Evolutionary conservation across 2,797 vertebrate genomes (phyloP), one percentile per base, ranked within the genome.

Genomic region (Gallinago solitaria): DNA sequence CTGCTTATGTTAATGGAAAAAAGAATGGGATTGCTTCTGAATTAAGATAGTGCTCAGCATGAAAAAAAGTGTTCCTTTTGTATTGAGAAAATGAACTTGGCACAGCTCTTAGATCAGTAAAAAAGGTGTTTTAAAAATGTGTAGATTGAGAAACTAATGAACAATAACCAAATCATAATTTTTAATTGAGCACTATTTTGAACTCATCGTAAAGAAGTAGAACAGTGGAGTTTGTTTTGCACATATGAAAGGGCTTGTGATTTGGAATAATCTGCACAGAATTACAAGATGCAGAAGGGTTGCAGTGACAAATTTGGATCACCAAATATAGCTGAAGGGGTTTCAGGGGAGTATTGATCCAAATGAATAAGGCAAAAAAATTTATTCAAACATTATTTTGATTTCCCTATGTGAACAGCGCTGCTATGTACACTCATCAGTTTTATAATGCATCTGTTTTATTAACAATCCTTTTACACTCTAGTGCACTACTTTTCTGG

Each of bases 381-480:
- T 9, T 69, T 35, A 41, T 35, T 25, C 5, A 28, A 28, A 32
- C 0, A 3, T 67, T 83, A 28, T 53, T 89, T 82, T 81, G 24
- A 43, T 60, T 56, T 91, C 27, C 1, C 0, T 61, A 2, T 18
- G 17, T 18, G 9, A 65, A 25, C 23, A 54, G 24, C 25, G 16
- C 4, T 21, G 3, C 16, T 48, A 0, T n/a, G 9, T 17, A 7
- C 54, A 37, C 28, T 18, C 27, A 33, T 54, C 10, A 27, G 5
- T 83, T 93, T 50, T 64, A 9, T 16, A 85, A 27, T 16, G 9
- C 15, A 48, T 56, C 30, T 75, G 10, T 79, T 57, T 73, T 59
- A 37, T 45, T 43, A 37, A 23, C 12, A 51, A 1, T 24, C 48
- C 39, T 74, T 74, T 53, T 59, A 30, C 1, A 1, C 33, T 47